Evolutionary conservation across 2,797 vertebrate genomes (phyloP).

Genomic region (Perodicticus potto): DNA sequence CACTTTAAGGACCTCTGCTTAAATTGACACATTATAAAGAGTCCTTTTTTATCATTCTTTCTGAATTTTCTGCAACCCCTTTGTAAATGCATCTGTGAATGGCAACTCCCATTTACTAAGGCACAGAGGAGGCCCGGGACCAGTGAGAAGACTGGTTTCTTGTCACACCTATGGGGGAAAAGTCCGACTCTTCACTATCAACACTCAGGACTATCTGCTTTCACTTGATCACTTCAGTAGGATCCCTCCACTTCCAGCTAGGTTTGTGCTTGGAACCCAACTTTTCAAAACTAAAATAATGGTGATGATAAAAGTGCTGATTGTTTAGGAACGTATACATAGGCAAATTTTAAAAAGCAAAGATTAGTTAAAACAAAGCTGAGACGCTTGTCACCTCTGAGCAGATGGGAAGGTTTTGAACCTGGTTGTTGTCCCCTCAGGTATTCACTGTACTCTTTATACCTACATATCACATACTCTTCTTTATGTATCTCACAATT

Average conservation of each 20-base stretch:
- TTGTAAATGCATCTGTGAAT: background rate
- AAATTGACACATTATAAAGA: background rate
- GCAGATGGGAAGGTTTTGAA: background rate
- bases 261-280: background rate
- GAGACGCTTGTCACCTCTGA: background rate
- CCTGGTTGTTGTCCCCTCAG: background rate
- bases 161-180: fast-evolving
- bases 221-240: background rate
- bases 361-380: background rate
- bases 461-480: background rate
- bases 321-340: background rate
- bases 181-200: background rate
- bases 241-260: background rate
- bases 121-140: background rate
- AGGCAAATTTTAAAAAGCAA: background rate
- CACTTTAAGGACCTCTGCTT: background rate
- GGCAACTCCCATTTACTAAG: background rate
- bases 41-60: background rate
- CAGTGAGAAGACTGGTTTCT: background rate
- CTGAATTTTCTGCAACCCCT: background rate
- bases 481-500: background rate
- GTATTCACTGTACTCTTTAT: background rate
- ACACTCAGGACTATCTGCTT: background rate
- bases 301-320: background rate
- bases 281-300: background rate